Evolutionary conservation across 2,888 invertebrate genomes (phyloP).

Genomic region (Trissonchulus sp.): DNA sequence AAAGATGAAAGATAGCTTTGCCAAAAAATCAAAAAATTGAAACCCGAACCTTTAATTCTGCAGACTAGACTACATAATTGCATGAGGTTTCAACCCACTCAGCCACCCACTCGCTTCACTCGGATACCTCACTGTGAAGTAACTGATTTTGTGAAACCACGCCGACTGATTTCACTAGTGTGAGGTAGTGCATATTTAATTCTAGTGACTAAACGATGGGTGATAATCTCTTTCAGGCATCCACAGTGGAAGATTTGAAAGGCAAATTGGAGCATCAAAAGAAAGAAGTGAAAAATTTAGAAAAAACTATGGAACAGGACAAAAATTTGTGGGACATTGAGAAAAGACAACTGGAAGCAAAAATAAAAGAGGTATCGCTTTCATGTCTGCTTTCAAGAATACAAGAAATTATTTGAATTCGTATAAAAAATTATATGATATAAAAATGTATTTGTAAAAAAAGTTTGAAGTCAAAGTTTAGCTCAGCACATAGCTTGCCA

Average conservation of each 20-base stretch:
- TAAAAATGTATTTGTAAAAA: not conserved
- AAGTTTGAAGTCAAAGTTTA: constrained; percentile 3
- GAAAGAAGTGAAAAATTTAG: not conserved
- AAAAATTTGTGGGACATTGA: constrained; percentile 42
- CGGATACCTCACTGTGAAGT: too few species aligned
- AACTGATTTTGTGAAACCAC: too few species aligned
- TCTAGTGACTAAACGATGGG: too few species aligned
- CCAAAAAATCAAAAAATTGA: too few species aligned
- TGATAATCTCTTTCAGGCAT: constrained; percentile 10
- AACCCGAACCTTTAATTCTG: not conserved
- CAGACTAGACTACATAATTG: not conserved
- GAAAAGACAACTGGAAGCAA: constrained; percentile 29
- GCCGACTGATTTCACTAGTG: too few species aligned
- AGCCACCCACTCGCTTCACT: too few species aligned
- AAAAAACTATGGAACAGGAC: constrained; percentile 35
- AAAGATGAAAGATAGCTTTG: too few species aligned
- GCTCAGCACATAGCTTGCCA: not conserved
- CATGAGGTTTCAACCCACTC: too few species aligned
- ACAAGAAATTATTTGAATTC: not conserved
- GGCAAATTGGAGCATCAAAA: constrained; percentile 16
- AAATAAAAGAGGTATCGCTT: constrained; percentile 19
- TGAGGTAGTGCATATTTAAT: too few species aligned
- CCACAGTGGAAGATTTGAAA: not conserved
- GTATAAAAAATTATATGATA: not conserved
- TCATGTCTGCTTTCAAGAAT: constrained; percentile 1